Evolutionary conservation across 2,113 vertebrate species (phyloP).

Genomic region (Corythornis cristatus): DNA sequence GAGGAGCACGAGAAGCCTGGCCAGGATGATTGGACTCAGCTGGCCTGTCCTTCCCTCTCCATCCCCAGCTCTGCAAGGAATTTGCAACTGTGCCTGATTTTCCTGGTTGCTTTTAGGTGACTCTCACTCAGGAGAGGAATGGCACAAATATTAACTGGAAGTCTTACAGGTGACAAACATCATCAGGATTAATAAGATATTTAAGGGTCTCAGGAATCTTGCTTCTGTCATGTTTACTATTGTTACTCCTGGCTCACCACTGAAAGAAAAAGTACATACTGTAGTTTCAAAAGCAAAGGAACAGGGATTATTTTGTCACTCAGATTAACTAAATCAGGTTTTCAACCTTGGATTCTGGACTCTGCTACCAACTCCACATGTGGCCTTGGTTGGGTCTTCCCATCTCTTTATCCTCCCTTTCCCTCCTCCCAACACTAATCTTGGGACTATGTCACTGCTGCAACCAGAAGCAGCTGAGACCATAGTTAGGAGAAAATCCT

Average conservation of each 20-base stretch:
- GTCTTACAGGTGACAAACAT: neutral
- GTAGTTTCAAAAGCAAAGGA: neutral
- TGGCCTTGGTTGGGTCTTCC: neutral
- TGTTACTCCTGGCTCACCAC: neutral
- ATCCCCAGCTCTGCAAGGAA: neutral
- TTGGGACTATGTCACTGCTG: neutral
- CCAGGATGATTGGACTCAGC: slow-evolving; percentile 43
- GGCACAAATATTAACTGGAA: neutral
- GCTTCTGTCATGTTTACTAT: neutral
- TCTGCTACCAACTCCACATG: fast-evolving
- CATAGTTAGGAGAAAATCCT: neutral
- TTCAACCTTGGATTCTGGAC: neutral
- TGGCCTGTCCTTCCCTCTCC: neutral
- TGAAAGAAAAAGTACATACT: fast-evolving
- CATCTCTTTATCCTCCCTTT: neutral
- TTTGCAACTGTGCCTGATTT: neutral
- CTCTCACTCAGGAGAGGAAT: neutral
- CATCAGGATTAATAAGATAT: neutral
- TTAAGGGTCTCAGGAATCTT: neutral
- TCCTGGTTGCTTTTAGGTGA: neutral
- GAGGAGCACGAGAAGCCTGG: neutral
- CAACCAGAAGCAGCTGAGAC: neutral
- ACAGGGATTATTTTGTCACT: neutral
- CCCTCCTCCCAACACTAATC: neutral
- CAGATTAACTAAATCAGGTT: neutral